Evolutionary conservation across 1,140 invertebrate species (phyloP), one percentile per base, ranked within the genome.

Genomic region (Drosophila ercepeae): DNA sequence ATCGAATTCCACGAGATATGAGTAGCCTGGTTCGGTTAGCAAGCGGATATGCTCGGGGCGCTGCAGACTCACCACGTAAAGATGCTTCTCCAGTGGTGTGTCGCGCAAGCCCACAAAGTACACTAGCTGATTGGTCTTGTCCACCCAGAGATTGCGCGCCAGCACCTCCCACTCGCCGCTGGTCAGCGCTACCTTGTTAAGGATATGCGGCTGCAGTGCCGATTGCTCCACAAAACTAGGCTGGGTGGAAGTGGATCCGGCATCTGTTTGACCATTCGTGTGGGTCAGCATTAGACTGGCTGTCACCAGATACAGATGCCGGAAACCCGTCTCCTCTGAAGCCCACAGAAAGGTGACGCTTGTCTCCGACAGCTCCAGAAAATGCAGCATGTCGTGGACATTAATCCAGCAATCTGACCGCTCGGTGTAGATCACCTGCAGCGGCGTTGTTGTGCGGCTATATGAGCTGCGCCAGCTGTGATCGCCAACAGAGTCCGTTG

Each of bases 241-340:
- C 13, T 61, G 64, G n/a, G 64, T 49, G 25, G 69, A 36, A 4
- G 60, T 52, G 7, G 77, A 23, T 9, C 64, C 21, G 3, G 74
- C 13, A 27, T 78, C 79, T 1, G 83, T 52, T 55, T 88, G 82
- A 11, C 90, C 89, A 73, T 91, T 91, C 2, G 74, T 42, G 36
- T 73, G 54, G 16, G 39, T 55, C 14, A 74, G 18, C 16, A 73
- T 14, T 4, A 91, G 29, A 59, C 90, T 91, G 27, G 91, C 90
- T 11, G 91, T 91, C 16, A 98, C 93, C 14, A 97, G 92, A 92
- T 98, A 98, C 19, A 99, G 92, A 92, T 99, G 98, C 42, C 97
- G 92, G 88, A 94, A 98, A n/a, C 98, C 97, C 0, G 95, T 95
- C 89, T 97, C 96, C 92, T 99, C 98, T 44, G 96, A 97, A 0